A percentile compares a stretch with the other conserved stretches of the same genome.
Conservation (phyloP, 2,797 vertebrate genomes). For the Lepilemur septentrionalis region DNA sequence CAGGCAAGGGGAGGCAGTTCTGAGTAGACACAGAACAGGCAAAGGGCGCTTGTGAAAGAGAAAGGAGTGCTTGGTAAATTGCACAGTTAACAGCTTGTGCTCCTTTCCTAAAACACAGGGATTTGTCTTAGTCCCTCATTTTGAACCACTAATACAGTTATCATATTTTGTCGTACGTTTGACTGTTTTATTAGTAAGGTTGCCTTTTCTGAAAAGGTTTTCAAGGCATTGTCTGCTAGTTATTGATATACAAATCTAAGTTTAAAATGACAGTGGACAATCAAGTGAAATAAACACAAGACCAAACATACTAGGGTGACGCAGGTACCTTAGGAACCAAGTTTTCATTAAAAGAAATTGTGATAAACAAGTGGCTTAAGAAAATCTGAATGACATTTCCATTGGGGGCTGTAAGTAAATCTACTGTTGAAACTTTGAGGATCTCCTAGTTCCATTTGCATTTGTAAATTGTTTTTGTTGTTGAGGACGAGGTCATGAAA, state of each 20-base stretch:
- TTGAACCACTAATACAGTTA: not conserved
- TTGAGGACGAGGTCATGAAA: slow-evolving; percentile 90
- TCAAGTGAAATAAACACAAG: not conserved
- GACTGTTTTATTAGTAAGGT: not conserved
- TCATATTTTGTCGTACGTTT: not conserved
- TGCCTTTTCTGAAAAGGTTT: not conserved
- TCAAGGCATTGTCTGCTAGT: too few species aligned
- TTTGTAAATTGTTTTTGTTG: slow-evolving; percentile 28
- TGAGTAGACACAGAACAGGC: rapidly evolving
- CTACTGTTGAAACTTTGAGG: rapidly evolving
- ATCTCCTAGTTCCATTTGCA: rapidly evolving
- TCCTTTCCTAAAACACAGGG: rapidly evolving
- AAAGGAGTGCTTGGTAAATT: rapidly evolving
- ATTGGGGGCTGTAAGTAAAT: not conserved
- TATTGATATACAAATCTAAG: not conserved
- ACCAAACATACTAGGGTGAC: not conserved
- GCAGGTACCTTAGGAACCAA: not conserved
- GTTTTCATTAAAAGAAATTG: not conserved
- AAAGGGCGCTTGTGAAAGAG: rapidly evolving
- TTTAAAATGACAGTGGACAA: not conserved
- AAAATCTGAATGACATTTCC: not conserved
- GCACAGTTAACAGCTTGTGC: not conserved
- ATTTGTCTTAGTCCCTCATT: not conserved
- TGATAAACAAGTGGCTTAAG: not conserved
- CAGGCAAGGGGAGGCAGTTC: not conserved